Percentiles rank a stretch among this genome's conserved stretches.
Evolutionary conservation across 2,113 vertebrate genomes (phyloP).

Genomic region (Xiphophorus maculatus): DNA sequence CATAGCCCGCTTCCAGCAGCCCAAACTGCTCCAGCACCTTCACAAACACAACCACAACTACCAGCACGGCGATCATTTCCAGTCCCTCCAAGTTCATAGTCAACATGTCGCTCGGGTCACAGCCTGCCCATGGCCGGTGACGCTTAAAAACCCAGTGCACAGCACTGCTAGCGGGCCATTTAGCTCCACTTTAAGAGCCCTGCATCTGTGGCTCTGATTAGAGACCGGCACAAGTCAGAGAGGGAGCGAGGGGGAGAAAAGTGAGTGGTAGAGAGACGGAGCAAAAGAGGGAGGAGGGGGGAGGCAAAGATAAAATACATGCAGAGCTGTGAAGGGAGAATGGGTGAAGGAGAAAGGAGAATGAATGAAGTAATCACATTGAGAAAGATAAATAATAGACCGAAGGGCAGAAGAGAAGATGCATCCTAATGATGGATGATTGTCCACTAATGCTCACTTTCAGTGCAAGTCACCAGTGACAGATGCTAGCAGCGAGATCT

Average conservation of each 20-base stretch:
- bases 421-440: not conserved
- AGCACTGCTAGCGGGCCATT: conserved; percentile 83
- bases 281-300: conserved; percentile 29
- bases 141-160: conserved; percentile 68
- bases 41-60: conserved; percentile 95
- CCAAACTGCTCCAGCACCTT: conserved; percentile 98
- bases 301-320: conserved; percentile 38
- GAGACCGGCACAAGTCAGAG: conserved; percentile 64
- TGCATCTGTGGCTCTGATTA: conserved; percentile 65
- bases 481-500: not conserved
- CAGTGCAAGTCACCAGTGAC: not conserved
- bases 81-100: conserved; percentile 98
- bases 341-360: not conserved
- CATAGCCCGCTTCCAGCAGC: conserved; percentile 89
- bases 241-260: conserved; percentile 38
- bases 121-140: conserved; percentile 78
- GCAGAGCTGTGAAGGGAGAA: conserved; percentile 30
- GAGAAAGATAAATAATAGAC: conserved; percentile 1
- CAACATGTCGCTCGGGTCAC: conserved; percentile 83
- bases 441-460: not conserved
- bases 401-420: not conserved
- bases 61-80: conserved; percentile 96
- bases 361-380: not conserved
- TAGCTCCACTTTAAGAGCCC: conserved; percentile 80
- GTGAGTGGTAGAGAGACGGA: conserved; percentile 24